Conservation (phyloP, 1,140 invertebrate species). For the Zelostemma sp. region DNA sequence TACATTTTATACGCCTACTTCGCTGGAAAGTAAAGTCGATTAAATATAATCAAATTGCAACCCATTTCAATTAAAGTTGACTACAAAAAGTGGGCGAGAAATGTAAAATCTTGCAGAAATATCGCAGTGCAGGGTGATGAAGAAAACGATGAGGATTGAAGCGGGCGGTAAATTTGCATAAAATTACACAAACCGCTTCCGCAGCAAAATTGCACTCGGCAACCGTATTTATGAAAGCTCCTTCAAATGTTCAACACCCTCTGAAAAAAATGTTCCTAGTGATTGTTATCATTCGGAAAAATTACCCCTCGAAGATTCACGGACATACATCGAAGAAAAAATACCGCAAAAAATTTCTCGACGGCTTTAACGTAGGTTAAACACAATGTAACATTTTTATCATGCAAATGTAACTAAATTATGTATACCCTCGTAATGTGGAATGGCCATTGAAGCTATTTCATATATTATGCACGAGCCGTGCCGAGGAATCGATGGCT, state of each 20-base stretch:
- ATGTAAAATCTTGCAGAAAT: conserved; percentile 32
- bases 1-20: too few species aligned
- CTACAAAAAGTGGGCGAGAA: conserved; percentile 28
- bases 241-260: conserved; percentile 30
- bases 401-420: conserved; percentile 10
- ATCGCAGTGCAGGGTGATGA: conserved; percentile 18
- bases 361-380: too few species aligned
- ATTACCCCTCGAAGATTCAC: too few species aligned
- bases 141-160: conserved; percentile 14
- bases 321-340: background rate
- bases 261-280: conserved; percentile 25
- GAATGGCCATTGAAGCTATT: too few species aligned
- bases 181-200: conserved; percentile 40
- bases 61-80: too few species aligned
- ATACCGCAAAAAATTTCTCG: background rate
- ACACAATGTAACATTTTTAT: background rate
- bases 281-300: too few species aligned
- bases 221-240: conserved; percentile 27
- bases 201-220: conserved; percentile 16
- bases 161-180: conserved; percentile 47
- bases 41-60: too few species aligned
- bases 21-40: too few species aligned
- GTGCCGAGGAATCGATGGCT: too few species aligned
- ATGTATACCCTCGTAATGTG: too few species aligned
- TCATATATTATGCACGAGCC: too few species aligned